Conservation (phyloP, 2,888 invertebrate species). For the Chloroclysta siterata region DNA sequence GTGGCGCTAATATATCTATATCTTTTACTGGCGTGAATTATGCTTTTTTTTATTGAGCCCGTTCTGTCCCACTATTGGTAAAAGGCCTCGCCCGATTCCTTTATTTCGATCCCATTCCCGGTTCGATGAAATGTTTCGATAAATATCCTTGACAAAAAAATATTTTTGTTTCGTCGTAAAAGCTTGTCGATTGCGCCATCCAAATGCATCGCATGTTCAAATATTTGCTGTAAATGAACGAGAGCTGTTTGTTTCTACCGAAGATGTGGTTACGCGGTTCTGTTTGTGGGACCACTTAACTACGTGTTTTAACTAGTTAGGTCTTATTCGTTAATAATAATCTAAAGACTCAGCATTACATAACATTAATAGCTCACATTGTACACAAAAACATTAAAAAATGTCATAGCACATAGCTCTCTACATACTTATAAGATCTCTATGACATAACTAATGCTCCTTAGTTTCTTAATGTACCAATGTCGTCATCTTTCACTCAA, state of each 20-base stretch:
- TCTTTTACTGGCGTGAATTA: too few relatives aligned
- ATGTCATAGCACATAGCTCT: background rate
- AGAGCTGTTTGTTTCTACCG: constrained; percentile 64
- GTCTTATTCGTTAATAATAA: constrained; percentile 15
- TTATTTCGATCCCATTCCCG: too few relatives aligned
- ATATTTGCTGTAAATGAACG: constrained; percentile 70
- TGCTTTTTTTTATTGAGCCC: too few relatives aligned
- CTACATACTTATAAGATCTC: too few relatives aligned
- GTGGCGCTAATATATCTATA: too few relatives aligned
- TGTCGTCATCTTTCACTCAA: constrained; percentile 34
- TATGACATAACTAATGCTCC: constrained; percentile 12
- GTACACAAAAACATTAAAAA: background rate
- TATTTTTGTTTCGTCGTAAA: background rate
- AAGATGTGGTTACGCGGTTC: constrained; percentile 46
- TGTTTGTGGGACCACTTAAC: constrained; percentile 61
- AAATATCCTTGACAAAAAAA: background rate
- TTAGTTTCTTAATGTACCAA: constrained; percentile 13
- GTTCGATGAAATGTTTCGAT: too few relatives aligned
- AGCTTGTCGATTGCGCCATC: constrained; percentile 26
- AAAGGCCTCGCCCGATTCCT: too few relatives aligned
- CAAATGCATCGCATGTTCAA: constrained; percentile 53
- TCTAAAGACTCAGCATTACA: background rate
- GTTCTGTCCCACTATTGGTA: too few relatives aligned
- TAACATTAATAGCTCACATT: too few relatives aligned
- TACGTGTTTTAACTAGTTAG: constrained; percentile 46